Percentiles rank a stretch among this genome's conserved stretches.
These are phyloP conservation scores for Lophotriccus pileatus DNA, from an alignment of 2,797 vertebrate species.

Conservation along the genomic window DNA sequence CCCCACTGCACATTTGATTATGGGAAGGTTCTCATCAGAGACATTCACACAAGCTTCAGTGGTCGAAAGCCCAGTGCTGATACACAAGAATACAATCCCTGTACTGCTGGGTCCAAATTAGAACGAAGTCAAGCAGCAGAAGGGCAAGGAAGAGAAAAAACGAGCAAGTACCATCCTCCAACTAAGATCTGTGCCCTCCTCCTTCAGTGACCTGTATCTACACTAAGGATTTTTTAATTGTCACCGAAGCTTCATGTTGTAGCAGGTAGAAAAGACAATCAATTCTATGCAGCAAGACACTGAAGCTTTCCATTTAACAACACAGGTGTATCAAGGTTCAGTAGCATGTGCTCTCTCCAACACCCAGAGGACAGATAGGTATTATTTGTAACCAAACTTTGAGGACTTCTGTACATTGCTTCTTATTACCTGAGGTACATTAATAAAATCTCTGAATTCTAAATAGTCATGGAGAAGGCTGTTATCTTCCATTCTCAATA, in stretches of 20 bases:
- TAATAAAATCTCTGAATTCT: constrained; percentile 83
- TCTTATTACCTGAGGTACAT: constrained; percentile 81
- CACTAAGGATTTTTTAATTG: neutral
- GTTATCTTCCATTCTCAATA: constrained; percentile 81
- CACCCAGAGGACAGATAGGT: neutral
- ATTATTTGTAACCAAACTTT: neutral
- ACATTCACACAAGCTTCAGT: neutral
- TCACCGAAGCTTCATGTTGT: neutral
- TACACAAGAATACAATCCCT: neutral
- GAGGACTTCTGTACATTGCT: neutral
- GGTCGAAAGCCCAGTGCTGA: neutral
- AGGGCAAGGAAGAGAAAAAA: neutral
- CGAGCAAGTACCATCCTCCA: neutral
- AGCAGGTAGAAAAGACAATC: neutral
- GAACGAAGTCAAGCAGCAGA: neutral
- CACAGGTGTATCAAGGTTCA: neutral
- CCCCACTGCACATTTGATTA: neutral
- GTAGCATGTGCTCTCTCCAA: neutral
- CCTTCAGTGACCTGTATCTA: neutral
- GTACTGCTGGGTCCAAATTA: neutral
- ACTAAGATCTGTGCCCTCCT: neutral
- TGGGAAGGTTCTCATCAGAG: neutral
- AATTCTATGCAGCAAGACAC: neutral
- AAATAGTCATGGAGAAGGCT: constrained; percentile 83
- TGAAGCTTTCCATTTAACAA: neutral